phyloP scores from a whole-genome alignment of 2,113 vertebrate genomes.

The Cairina moschata region DNA sequence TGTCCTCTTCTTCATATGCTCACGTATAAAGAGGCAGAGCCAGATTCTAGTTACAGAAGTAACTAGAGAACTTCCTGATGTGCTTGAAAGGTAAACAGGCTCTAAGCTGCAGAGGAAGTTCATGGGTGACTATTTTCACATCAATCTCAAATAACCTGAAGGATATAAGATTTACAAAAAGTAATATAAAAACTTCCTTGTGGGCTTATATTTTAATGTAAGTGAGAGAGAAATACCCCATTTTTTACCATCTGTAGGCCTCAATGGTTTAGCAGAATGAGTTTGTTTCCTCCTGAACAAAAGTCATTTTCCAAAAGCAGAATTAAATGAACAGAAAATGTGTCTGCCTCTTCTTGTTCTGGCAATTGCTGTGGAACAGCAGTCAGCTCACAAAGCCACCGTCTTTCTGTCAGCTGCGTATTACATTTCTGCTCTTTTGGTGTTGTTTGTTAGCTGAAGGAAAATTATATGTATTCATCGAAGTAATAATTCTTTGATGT shows the following conservation, averaged over 20 bases:
- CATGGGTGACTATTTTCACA: neutral
- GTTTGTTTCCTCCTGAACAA: neutral
- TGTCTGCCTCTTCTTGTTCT: neutral
- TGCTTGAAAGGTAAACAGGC: neutral
- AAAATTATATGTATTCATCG: neutral
- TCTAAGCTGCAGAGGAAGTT: neutral
- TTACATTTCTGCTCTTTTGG: neutral
- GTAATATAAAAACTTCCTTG: neutral
- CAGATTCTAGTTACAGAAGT: neutral
- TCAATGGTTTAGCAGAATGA: neutral
- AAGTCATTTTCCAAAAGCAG: constrained; percentile 10
- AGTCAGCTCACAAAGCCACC: neutral
- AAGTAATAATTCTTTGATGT: neutral
- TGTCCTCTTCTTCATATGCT: neutral
- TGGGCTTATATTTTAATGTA: neutral
- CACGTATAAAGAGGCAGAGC: neutral
- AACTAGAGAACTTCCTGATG: neutral
- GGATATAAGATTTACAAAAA: neutral
- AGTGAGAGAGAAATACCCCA: neutral
- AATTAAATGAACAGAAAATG: neutral
- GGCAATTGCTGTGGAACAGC: neutral
- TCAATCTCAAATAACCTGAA: neutral
- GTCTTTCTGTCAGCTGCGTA: neutral
- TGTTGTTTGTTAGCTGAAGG: neutral
- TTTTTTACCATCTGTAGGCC: neutral